Evolutionary conservation across 1,140 invertebrate species (phyloP), one percentile per base, ranked within the genome.

Genomic region (Bombus breviceps): DNA sequence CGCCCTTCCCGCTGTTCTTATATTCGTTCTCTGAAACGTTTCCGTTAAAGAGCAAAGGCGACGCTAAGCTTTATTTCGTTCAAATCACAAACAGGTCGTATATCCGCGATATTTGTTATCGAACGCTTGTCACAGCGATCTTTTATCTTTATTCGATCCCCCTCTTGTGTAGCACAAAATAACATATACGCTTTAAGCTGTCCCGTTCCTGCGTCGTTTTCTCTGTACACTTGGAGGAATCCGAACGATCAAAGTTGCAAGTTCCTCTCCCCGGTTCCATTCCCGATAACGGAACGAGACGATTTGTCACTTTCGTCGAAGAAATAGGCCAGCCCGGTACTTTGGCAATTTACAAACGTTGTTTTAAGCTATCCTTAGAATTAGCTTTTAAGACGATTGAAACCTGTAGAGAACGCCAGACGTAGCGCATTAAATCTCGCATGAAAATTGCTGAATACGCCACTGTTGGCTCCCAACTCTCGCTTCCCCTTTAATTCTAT

Each of bases 31-130:
- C 43, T 13, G 32, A 68, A 75, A 78, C 66, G 74, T 66, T 34
- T 39, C n/a, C 74, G 22, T 53, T 83, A 83, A 78, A 83, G n/a
- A 57, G 62, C 74, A 83, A 77, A 69, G 3, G 62, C 64, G 82
- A 78, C 53, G 15, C 73, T 83, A 57, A 83, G 41, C 64, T 64
- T 78, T 66, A 83, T 69, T 83, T 43, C 71, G 43, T 78, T 78
- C 64, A n/a, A 59, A 83, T 77, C 43, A 43, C 15, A n/a, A 18
- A 39, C 12, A 9, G 64, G 39, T 9, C 28, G 41, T 18, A 32
- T n/a, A 41, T 37, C 62, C 34, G 9, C 39, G 73, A 68, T 57
- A 53, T 83, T 83, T 83, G 62, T 66, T 78, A 43, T 57, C 13
- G 74, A 59, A 77, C 43, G 82, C 18, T 39, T 66, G 64, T 69